Evolutionary conservation across 2,797 vertebrate species (phyloP).

Genomic region (Synanceia verrucosa): DNA sequence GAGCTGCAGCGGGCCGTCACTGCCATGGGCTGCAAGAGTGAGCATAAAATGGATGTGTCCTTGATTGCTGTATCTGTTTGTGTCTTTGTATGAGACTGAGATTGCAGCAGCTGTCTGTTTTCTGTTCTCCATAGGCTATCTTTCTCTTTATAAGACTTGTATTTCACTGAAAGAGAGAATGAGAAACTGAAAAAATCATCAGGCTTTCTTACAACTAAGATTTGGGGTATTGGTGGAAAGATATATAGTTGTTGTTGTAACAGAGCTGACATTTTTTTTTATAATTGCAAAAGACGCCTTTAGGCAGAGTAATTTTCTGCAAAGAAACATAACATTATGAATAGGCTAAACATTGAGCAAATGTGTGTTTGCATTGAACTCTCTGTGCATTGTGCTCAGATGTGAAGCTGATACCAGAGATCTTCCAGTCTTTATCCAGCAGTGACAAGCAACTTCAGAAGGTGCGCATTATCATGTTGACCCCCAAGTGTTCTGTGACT

Average conservation of each 20-base stretch:
- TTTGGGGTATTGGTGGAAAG: not conserved
- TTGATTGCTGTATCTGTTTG: not conserved
- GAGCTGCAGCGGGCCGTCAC: conserved; percentile 78
- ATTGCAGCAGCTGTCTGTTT: not conserved
- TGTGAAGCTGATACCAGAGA: conserved; percentile 84
- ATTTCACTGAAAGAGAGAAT: not conserved
- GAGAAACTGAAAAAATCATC: not conserved
- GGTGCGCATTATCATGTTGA: conserved; percentile 85
- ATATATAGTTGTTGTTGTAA: not conserved
- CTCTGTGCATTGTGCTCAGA: conserved; percentile 75
- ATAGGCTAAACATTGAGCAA: conserved; percentile 11
- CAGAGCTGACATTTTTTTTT: conserved; percentile 44
- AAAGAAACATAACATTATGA: conserved; percentile 8
- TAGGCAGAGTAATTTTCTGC: conserved; percentile 7
- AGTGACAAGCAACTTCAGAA: conserved; percentile 81
- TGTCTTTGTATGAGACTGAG: conserved; percentile 4
- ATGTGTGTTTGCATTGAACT: conserved; percentile 27
- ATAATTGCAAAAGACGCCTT: conserved; percentile 39
- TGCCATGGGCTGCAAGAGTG: conserved; percentile 89
- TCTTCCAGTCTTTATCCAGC: conserved; percentile 81
- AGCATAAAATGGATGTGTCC: conserved; percentile 16
- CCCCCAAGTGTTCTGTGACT: conserved; percentile 88
- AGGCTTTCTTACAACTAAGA: not conserved
- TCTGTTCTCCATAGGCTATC: not conserved
- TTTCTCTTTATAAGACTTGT: not conserved